Evolutionary conservation across 2,797 vertebrate genomes (phyloP), one percentile per base, ranked within the genome.

Genomic region (Eospalax fontanierii): DNA sequence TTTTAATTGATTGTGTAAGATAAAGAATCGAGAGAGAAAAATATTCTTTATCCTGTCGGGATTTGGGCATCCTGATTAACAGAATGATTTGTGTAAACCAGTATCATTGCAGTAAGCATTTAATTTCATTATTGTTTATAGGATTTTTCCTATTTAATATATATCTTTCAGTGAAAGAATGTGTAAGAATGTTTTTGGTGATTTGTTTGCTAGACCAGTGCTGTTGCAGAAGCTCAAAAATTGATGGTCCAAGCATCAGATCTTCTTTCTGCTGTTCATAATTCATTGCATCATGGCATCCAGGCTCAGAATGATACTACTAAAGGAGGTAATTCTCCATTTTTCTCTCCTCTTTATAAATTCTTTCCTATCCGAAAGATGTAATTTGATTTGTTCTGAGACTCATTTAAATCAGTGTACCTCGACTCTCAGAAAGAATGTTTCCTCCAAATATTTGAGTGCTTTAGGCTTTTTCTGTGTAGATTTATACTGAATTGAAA

Each of bases 241-340:
- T 98, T 99, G 90, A 99, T 99, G 98, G 98, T 98, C 94, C 99
- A 99, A 98, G 99, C 99, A 94, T 98, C 99, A 96, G 99, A 99
- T 95, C 98, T 99, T 96, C 98, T 99, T 81, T 99, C 99, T 96
- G 99, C 99, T 65, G 99, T 99, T 97, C 99, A 99, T 98, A 99
- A 99, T 97, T 99, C 99, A 89, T 98, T 99, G 95, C 99, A 99
- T 97, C 99, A 99, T 54, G 99, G 99, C 95, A 99, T 99, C 97
- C 99, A 99, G 98, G 99, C 99, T 83, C 99, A 99, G 98, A 99
- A 99, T 92, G 99, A 99, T 97, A 99, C 99, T 94, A 99, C 99
- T 78, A 99, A 99, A 99, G 99, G 99, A 99, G 99, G 99, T 99
- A 98, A 97, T 90, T 91, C 40, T 88, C 70, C 85, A 19, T 43